Base-by-base conservation (phyloP, 2,113 vertebrate species). In the Herpetotheres cachinnans region DNA sequence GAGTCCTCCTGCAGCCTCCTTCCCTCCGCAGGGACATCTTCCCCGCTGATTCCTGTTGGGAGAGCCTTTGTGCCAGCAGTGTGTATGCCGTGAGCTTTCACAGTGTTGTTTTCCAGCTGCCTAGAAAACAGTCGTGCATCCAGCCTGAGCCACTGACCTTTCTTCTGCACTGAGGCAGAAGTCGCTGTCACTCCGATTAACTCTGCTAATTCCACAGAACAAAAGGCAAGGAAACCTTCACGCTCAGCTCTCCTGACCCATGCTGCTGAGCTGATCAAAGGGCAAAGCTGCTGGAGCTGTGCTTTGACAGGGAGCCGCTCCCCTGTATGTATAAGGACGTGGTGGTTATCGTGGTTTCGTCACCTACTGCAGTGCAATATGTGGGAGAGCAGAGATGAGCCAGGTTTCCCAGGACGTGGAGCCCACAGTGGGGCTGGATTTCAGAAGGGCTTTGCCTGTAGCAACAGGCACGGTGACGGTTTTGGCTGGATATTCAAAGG, bases 181-280 rank as follows among this genome's bases (percentile, higher is more conserved):
- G 93, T 96, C 7, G 4, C 92, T 97, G 97, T 97, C 92, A 74
- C 86, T 96, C 89, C 92, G 96, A 97, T 97, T 97, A 96, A 94
- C 94, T 96, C 96, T 8, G 66, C 81, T 97, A 93, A 97, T 94
- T 95, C 95, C 24, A 47, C 52, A 85, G 89, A 97, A 97, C 89
- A 96, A 97, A 97, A 95, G 93, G 89, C 86, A 90, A 93, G 91
- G 93, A 96, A 96, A 72, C 78, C 82, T 87, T 86, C 85, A 25
- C 1, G 29, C 89, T 92, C 40, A 6, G 82, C 82, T 94, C 76
- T 89, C 84, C 93, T 95, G 94, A 93, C 84, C 95, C 89, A 73
- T 22, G 36, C 82, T 94, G 93, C 96, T 93, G 86, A 84, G 67
- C 56, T 93, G 93, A 97, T 94, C 89, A 95, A 94, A 97, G 91